These are phyloP conservation scores for Drosophila rhopaloa DNA, from an alignment of 1,140 invertebrate genomes.

Conservation along the genomic window DNA sequence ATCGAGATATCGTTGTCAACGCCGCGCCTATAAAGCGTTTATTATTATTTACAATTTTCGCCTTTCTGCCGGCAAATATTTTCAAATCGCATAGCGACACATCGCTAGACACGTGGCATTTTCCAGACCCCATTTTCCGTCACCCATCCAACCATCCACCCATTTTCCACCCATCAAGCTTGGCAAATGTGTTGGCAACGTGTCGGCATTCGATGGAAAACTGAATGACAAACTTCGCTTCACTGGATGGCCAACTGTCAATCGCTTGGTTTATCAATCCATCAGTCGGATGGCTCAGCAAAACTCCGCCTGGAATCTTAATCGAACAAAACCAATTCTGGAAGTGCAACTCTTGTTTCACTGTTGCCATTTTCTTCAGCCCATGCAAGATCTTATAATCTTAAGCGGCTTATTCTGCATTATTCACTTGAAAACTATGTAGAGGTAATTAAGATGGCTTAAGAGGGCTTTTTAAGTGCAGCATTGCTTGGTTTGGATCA, in stretches of 20 bases:
- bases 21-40: slow-evolving; percentile 64
- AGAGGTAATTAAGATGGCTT: too few relatives aligned
- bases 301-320: slow-evolving; percentile 27
- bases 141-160: not conserved
- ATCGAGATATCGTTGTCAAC: slow-evolving; percentile 46
- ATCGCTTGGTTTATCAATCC: slow-evolving; percentile 55
- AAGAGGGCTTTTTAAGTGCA: too few relatives aligned
- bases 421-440: too few relatives aligned
- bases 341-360: not conserved
- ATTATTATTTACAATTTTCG: slow-evolving; percentile 74
- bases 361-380: not conserved
- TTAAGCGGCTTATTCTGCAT: too few relatives aligned
- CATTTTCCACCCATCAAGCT: slow-evolving; percentile 12
- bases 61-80: slow-evolving; percentile 52
- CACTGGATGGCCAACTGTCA: slow-evolving; percentile 42
- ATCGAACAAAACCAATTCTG: slow-evolving; percentile 7
- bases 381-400: too few relatives aligned
- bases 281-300: slow-evolving; percentile 43
- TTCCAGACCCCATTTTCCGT: not conserved
- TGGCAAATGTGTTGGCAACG: slow-evolving; percentile 64
- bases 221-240: slow-evolving; percentile 31
- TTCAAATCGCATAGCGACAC: slow-evolving; percentile 50
- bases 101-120: slow-evolving; percentile 70
- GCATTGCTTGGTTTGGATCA: too few relatives aligned
- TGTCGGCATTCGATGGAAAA: slow-evolving; percentile 40